Percentiles rank a stretch among this genome's conserved stretches.
phyloP scores from a whole-genome alignment of 2,888 invertebrate genomes.

The Agrenia bidenticulata region DNA sequence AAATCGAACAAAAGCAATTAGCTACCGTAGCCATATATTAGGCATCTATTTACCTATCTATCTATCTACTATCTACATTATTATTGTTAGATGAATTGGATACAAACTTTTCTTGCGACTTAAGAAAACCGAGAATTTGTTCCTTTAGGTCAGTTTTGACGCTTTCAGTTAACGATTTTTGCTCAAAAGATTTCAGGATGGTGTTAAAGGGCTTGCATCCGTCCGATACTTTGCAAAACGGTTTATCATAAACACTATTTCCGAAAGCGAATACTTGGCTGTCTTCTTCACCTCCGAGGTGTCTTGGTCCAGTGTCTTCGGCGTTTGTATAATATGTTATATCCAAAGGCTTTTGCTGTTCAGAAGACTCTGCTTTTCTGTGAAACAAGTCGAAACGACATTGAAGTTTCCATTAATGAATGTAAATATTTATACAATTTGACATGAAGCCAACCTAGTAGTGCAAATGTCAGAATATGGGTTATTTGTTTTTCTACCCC shows the following conservation, averaged over 20 bases:
- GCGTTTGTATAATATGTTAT: constrained; percentile 22
- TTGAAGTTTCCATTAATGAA: neutral
- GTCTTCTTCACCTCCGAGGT: constrained; percentile 3
- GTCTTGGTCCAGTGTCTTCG: neutral
- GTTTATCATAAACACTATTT: constrained; percentile 37
- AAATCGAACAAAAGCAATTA: no score
- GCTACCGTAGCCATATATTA: no score
- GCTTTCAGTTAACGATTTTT: constrained; percentile 4
- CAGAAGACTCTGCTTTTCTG: neutral
- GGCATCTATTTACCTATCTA: no score
- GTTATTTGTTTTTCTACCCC: neutral
- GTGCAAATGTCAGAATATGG: constrained; percentile 10
- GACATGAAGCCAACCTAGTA: no score
- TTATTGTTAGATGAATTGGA: no score
- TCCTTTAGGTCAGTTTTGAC: constrained; percentile 15
- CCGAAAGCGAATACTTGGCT: constrained; percentile 37
- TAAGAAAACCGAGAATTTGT: constrained; percentile 37
- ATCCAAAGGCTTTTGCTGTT: neutral
- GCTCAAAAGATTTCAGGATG: constrained; percentile 26
- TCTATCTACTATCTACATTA: no score
- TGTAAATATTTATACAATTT: no score
- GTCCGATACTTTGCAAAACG: constrained; percentile 39
- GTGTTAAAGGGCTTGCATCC: constrained; percentile 36
- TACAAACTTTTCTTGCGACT: constrained; percentile 28
- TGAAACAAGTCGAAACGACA: constrained; percentile 12